Evolutionary conservation across 2,113 vertebrate genomes (phyloP).

Genomic region (Protobothrops mucrosquamatus): DNA sequence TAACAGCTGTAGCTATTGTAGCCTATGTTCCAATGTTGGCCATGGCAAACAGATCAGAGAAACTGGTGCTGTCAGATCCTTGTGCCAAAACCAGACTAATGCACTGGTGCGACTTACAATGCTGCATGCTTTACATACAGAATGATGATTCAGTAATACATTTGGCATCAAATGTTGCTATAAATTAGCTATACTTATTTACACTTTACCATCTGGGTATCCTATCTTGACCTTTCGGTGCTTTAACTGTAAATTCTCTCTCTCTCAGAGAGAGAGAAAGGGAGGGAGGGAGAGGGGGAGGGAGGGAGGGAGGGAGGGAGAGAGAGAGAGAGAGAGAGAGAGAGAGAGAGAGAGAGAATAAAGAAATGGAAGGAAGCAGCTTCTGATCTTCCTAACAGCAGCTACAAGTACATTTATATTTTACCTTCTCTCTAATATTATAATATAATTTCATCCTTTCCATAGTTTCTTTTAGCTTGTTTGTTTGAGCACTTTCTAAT

Average conservation of each 20-base stretch:
- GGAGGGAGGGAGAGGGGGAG: no score
- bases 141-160: background rate
- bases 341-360: no score
- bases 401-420: no score
- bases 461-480: background rate
- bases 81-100: background rate
- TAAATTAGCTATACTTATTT: background rate
- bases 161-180: background rate
- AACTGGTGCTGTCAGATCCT: background rate
- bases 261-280: no score
- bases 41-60: background rate
- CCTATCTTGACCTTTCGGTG: background rate
- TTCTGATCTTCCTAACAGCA: no score
- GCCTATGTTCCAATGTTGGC: background rate
- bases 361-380: no score
- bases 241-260: background rate
- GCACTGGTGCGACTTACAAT: background rate
- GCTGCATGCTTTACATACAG: background rate
- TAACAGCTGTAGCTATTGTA: conserved; percentile 5
- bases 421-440: background rate
- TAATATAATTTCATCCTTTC: background rate
- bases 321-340: no score
- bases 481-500: background rate
- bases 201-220: background rate
- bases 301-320: no score